Conservation (phyloP, 1,140 invertebrate genomes). For the Laupala kohalensis region DNA sequence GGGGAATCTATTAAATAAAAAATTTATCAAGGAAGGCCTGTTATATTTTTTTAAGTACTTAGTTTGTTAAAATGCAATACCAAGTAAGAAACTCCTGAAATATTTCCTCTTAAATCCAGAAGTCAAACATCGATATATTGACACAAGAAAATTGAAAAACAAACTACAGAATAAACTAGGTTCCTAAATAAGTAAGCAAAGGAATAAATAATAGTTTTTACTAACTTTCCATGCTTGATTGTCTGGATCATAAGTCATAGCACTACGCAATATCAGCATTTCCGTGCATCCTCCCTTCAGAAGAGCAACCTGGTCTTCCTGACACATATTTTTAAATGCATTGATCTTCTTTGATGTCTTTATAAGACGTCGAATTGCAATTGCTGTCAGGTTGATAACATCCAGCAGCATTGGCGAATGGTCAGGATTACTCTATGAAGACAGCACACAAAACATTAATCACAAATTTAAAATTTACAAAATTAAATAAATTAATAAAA, state of each 20-base stretch:
- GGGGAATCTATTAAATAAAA: conserved; percentile 46
- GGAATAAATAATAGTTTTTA: not conserved
- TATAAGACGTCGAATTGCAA: conserved; percentile 77
- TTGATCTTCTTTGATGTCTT: conserved; percentile 85
- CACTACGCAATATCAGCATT: conserved; percentile 82
- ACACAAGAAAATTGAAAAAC: not conserved
- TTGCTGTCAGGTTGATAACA: conserved; percentile 79
- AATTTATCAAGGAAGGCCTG: too few relatives aligned
- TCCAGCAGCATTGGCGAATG: conserved; percentile 57
- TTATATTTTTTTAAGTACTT: not conserved
- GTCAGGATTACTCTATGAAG: conserved; percentile 27
- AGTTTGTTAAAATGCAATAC: not conserved
- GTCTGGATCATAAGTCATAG: conserved; percentile 74
- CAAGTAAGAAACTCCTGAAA: not conserved
- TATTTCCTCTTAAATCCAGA: not conserved
- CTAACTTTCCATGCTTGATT: conserved; percentile 68
- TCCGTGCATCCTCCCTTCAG: conserved; percentile 81
- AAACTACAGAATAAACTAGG: not conserved
- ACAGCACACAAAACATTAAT: not conserved
- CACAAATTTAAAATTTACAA: not conserved
- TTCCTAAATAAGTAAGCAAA: not conserved
- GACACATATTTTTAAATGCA: conserved; percentile 78
- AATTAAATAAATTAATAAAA: not conserved
- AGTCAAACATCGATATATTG: too few relatives aligned
- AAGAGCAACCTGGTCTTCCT: conserved; percentile 79